Percentiles rank a stretch among this genome's conserved stretches.
These are phyloP conservation scores for Myoxocephalus aenaeus DNA, from an alignment of 2,797 vertebrate genomes.

Conservation along the genomic window DNA sequence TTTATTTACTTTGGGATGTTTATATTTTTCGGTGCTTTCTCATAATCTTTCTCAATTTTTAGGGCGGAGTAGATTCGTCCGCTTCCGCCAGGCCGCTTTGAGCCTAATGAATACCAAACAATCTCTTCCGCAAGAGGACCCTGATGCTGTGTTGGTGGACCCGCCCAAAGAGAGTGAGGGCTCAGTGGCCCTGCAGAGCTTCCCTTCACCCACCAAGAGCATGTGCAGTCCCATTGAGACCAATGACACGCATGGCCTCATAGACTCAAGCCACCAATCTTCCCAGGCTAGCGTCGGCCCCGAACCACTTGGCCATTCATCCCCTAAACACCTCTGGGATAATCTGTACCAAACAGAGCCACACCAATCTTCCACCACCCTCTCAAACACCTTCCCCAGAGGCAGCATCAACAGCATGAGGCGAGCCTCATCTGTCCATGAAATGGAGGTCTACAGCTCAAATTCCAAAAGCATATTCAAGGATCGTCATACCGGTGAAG, in stretches of 20 bases:
- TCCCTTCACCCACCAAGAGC: conserved; percentile 94
- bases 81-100: conserved; percentile 92
- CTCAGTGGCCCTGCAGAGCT: conserved; percentile 92
- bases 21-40: neutral
- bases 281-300: conserved; percentile 90
- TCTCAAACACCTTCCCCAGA: conserved; percentile 91
- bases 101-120: conserved; percentile 94
- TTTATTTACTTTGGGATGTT: neutral
- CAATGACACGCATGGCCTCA: conserved; percentile 95
- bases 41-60: conserved; percentile 31
- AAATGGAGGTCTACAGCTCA: conserved; percentile 93
- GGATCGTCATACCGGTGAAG: conserved; percentile 93
- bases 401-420: conserved; percentile 94
- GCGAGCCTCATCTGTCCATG: conserved; percentile 95
- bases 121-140: conserved; percentile 97
- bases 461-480: conserved; percentile 92
- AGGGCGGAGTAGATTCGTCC: conserved; percentile 91
- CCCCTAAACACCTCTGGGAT: conserved; percentile 92
- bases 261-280: conserved; percentile 91
- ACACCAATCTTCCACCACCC: conserved; percentile 88
- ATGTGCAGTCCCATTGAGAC: conserved; percentile 92
- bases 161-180: conserved; percentile 91
- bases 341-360: conserved; percentile 90
- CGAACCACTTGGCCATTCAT: conserved; percentile 93
- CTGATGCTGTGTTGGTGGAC: conserved; percentile 94